Conservation (phyloP, 2,113 vertebrate genomes). For the Casuarius casuarius region DNA sequence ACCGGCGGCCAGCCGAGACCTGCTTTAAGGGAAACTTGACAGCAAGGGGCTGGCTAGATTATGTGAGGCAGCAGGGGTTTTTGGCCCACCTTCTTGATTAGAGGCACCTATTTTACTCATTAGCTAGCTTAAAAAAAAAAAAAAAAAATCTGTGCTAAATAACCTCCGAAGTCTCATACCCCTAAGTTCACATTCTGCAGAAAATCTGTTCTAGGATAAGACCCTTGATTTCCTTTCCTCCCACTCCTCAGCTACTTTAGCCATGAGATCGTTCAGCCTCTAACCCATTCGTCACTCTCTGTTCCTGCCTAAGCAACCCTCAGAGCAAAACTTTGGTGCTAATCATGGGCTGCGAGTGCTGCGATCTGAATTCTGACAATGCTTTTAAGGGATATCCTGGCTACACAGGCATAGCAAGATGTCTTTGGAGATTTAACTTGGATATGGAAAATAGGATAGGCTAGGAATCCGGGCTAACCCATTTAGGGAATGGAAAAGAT, state of each 20-base stretch:
- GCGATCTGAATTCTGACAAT: neutral
- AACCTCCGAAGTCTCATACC: neutral
- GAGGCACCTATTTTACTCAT: neutral
- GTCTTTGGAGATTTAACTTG: slow-evolving; percentile 23
- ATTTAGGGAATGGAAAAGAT: slow-evolving; percentile 12
- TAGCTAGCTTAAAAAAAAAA: neutral
- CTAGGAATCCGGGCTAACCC: neutral
- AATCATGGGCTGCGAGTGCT: neutral
- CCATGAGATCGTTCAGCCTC: neutral
- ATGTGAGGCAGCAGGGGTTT: neutral
- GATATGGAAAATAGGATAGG: slow-evolving; percentile 19
- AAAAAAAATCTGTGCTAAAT: neutral
- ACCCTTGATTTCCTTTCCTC: neutral
- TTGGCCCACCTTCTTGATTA: neutral
- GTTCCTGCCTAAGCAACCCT: neutral
- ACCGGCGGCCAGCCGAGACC: neutral
- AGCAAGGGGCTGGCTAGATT: neutral
- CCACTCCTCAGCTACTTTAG: neutral
- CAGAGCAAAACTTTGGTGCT: neutral
- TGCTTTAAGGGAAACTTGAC: neutral
- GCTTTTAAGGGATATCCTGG: neutral
- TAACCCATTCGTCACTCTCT: neutral
- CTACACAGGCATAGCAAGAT: neutral
- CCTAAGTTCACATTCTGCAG: neutral
- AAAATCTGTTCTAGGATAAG: neutral